Evolutionary conservation across 2,888 invertebrate genomes (phyloP), one percentile per base, ranked within the genome.

Genomic region (Ophraella communa): DNA sequence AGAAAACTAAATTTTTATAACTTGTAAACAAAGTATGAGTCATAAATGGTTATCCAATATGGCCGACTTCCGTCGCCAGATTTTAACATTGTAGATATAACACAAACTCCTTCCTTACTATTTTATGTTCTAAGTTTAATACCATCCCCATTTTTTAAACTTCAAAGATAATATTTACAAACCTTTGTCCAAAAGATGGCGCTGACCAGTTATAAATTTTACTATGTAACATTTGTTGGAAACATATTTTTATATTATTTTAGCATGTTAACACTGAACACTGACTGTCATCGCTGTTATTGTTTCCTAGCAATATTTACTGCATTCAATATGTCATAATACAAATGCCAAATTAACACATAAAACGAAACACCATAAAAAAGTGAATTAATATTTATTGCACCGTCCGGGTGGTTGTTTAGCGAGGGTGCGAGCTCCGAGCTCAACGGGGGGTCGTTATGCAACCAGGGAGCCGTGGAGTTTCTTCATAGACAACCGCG

Each of bases 301-400:
- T 39, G 39, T 39, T 39, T 17, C 1, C 39, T 17, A 17, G 17
- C 30, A 33, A 52, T 65, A 68, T 73, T 73, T 65, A 70, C 62
- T 65, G 66, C 64, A 64, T 58, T 56, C 74, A 75, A 75, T 76
- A 74, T 73, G 76, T 76, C 76, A 75, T 64, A 74, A 73, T 69
- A 76, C 73, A 76, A 51, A 76, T 72, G 56, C 68, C 59, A 71
- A 77, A 77, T 79, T 79, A 79, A 79, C 78, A 75, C 76, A 75
- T 77, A 73, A 74, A 76, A 77, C 73, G 72, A 65, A 72, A 70
- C 65, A 69, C 71, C 71, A 73, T 75, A 76, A 78, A 78, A 78
- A 78, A 76, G 68, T 63, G 75, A 78, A 79, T 79, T 78, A 77
- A 77, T 77, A 79, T 79, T 79, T 79, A 79, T 77, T 67, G 71